Conservation (phyloP, 2,113 vertebrate genomes). For the Saccopteryx leptura region DNA sequence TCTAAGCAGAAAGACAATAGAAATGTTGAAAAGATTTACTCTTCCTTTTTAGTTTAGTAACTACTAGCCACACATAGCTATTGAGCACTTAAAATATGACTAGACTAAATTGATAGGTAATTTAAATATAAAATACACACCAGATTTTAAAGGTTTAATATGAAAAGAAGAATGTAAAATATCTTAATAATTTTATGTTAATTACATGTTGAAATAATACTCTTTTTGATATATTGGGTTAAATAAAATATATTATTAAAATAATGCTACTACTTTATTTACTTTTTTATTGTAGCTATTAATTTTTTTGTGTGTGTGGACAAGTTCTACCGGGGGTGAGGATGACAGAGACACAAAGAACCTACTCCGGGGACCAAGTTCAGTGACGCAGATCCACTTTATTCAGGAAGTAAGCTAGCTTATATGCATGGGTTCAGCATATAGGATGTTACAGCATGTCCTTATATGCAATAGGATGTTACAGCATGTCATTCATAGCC, state of each 20-base stretch:
- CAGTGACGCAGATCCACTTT: no score
- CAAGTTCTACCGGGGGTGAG: no score
- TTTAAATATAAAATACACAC: neutral
- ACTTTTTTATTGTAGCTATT: neutral
- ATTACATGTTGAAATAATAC: neutral
- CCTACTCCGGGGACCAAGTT: no score
- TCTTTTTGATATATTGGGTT: neutral
- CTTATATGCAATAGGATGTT: no score
- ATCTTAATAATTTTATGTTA: neutral
- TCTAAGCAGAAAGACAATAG: constrained; percentile 10
- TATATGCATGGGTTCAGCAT: no score
- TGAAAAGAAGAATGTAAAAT: constrained; percentile 13
- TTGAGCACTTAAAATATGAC: neutral
- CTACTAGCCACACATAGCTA: neutral
- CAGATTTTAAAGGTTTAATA: neutral
- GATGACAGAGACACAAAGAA: no score
- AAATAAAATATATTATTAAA: constrained; percentile 22
- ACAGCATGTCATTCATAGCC: no score
- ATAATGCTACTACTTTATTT: neutral
- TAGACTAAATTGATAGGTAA: constrained; percentile 15
- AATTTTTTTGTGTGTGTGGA: neutral
- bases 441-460: no score
- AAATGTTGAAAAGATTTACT: neutral
- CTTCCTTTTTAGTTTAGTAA: neutral
- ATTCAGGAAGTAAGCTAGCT: no score